phyloP scores from a whole-genome alignment of 2,797 vertebrate genomes.

The Chaetophractus vellerosus region DNA sequence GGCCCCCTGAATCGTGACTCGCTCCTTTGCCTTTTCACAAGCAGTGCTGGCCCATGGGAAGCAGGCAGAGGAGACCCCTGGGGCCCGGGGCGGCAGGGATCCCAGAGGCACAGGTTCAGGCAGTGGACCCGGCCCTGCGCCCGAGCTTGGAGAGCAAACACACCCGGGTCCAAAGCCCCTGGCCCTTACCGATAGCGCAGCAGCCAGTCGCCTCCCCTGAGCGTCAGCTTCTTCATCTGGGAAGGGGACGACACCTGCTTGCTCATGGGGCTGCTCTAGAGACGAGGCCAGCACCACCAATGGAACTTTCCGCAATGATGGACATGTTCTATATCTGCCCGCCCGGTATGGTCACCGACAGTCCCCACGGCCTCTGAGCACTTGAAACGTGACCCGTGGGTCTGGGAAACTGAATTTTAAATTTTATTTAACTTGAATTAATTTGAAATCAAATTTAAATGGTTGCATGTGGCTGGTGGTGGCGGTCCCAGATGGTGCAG shows the following conservation, averaged over 20 bases:
- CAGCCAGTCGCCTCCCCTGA: not conserved
- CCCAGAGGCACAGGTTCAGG: not conserved
- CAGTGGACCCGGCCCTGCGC: not conserved
- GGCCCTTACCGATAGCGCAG: too few species aligned
- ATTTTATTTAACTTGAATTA: not conserved
- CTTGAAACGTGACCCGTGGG: not conserved
- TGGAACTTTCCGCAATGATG: fast-evolving
- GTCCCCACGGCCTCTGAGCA: not conserved
- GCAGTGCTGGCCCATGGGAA: not conserved
- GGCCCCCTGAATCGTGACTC: not conserved
- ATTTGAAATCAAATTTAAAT: not conserved
- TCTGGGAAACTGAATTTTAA: not conserved
- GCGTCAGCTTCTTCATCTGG: not conserved
- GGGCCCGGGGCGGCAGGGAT: not conserved
- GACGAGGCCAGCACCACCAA: fast-evolving
- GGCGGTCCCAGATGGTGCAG: fast-evolving
- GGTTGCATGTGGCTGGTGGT: not conserved
- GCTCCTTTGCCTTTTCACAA: not conserved
- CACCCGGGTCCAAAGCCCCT: not conserved
- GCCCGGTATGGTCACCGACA: not conserved
- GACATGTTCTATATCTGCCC: not conserved
- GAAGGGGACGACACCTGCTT: not conserved
- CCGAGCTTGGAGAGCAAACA: not conserved
- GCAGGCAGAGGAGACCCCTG: too few species aligned
- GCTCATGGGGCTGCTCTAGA: not conserved